Conservation (phyloP, 2,888 invertebrate species). For the Troglohyphantes excavatus region DNA sequence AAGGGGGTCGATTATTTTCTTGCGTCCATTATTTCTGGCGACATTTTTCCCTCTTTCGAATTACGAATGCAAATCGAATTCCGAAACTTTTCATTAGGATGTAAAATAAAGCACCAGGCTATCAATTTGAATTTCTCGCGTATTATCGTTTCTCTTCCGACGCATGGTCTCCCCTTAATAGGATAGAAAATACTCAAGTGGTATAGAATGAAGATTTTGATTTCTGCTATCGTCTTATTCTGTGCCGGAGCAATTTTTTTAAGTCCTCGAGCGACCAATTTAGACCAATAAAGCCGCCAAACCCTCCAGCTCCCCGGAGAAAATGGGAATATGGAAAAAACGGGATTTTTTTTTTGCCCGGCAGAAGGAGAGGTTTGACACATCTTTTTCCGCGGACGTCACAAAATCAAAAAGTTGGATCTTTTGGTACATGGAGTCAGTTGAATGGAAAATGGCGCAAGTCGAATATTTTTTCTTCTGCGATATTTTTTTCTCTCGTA, state of each 20-base stretch:
- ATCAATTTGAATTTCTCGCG: conserved; percentile 35
- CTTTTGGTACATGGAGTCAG: conserved; percentile 3
- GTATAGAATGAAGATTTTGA: conserved; percentile 53
- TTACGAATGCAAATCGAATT: conserved; percentile 34
- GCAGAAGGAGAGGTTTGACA: conserved; percentile 34
- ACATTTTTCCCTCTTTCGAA: background rate
- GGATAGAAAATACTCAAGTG: conserved; percentile 30
- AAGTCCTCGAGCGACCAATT: conserved; percentile 71
- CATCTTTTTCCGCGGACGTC: conserved; percentile 68
- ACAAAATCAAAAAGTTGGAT: conserved; percentile 62
- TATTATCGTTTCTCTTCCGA: conserved; percentile 8
- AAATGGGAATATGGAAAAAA: conserved; percentile 60
- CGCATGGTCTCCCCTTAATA: conserved; percentile 27
- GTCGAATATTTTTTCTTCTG: background rate
- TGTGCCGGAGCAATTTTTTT: conserved; percentile 59
- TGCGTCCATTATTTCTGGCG: too few relatives aligned
- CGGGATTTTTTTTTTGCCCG: conserved; percentile 30
- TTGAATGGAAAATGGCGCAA: conserved; percentile 34
- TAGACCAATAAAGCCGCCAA: conserved; percentile 69
- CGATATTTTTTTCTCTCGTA: background rate
- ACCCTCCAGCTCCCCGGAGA: conserved; percentile 27
- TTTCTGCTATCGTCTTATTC: conserved; percentile 48
- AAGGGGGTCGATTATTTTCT: too few relatives aligned
- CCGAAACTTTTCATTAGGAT: conserved; percentile 30
- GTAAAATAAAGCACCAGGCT: background rate